Evolutionary conservation across 2,797 vertebrate species (phyloP).

Genomic region (Hyperoplus lanceolatus): DNA sequence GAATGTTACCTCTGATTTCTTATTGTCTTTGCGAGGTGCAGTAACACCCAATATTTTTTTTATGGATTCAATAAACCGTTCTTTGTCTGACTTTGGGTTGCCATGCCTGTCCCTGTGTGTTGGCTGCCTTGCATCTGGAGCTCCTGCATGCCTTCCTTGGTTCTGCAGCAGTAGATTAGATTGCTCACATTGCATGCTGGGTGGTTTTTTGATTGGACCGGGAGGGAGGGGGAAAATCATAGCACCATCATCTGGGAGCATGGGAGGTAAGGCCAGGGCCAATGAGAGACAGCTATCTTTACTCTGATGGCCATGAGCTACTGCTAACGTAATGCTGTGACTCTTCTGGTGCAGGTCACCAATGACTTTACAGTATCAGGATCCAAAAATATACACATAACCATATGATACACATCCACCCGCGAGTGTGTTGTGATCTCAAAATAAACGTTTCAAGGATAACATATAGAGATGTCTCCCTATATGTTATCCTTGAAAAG

Average conservation of each 20-base stretch:
- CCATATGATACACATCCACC: background rate
- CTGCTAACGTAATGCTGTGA: slow-evolving; percentile 13
- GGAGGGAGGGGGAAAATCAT: background rate
- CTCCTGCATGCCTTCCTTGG: background rate
- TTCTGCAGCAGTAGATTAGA: slow-evolving; percentile 40
- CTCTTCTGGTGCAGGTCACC: background rate
- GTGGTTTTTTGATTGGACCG: slow-evolving; percentile 40
- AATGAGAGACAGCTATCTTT: slow-evolving; percentile 53
- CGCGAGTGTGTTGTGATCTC: background rate
- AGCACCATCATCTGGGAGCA: slow-evolving; percentile 33
- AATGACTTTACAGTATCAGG: slow-evolving; percentile 5
- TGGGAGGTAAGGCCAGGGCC: slow-evolving; percentile 35
- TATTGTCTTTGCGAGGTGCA: slow-evolving; percentile 30
- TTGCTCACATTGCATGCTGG: slow-evolving; percentile 33
- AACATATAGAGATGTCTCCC: too few relatives aligned
- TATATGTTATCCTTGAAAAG: background rate
- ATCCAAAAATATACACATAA: background rate
- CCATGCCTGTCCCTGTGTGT: slow-evolving; percentile 10
- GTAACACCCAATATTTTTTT: slow-evolving; percentile 51
- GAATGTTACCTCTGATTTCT: slow-evolving; percentile 43
- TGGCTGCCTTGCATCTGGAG: slow-evolving; percentile 20
- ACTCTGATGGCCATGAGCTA: slow-evolving; percentile 13
- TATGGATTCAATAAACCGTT: slow-evolving; percentile 55
- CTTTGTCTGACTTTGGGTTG: background rate
- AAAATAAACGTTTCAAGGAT: too few relatives aligned